These are phyloP conservation scores for Platerodrilus igneus DNA, from an alignment of 2,888 invertebrate species.

Conservation along the genomic window DNA sequence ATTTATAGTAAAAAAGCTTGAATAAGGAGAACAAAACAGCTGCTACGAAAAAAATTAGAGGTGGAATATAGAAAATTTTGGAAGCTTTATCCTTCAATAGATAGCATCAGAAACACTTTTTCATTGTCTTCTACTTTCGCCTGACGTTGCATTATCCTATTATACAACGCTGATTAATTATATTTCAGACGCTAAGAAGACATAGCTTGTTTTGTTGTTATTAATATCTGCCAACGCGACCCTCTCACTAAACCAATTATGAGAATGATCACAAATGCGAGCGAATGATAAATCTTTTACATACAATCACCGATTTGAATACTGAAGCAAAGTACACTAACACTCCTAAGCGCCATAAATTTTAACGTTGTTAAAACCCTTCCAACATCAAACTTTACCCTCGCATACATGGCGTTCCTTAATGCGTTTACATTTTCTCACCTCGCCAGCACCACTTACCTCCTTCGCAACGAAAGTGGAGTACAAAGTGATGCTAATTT, in stretches of 20 bases:
- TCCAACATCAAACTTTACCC: constrained; percentile 14
- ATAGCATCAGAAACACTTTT: no score
- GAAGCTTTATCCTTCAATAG: no score
- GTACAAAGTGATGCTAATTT: not conserved
- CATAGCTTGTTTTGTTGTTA: constrained; percentile 38
- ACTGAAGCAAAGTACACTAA: constrained; percentile 33
- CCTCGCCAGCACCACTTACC: not conserved
- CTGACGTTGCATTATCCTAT: constrained; percentile 28
- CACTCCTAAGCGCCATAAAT: constrained; percentile 33
- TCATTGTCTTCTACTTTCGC: no score
- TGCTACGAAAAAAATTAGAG: no score
- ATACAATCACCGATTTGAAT: constrained; percentile 37
- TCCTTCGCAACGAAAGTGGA: no score
- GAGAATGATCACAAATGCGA: constrained; percentile 39
- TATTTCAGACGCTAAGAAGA: constrained; percentile 34
- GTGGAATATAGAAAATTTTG: no score
- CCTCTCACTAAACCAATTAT: constrained; percentile 40
- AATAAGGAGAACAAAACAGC: no score
- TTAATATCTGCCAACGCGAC: constrained; percentile 40
- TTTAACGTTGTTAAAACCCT: no score
- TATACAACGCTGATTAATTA: constrained; percentile 33
- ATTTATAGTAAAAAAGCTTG: no score
- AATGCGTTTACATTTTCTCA: not conserved
- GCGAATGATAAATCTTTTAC: constrained; percentile 41
- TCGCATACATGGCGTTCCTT: constrained; percentile 1